Evolutionary conservation across 1,140 invertebrate genomes (phyloP).

Genomic region (Caenorhabditis brenneri): DNA sequence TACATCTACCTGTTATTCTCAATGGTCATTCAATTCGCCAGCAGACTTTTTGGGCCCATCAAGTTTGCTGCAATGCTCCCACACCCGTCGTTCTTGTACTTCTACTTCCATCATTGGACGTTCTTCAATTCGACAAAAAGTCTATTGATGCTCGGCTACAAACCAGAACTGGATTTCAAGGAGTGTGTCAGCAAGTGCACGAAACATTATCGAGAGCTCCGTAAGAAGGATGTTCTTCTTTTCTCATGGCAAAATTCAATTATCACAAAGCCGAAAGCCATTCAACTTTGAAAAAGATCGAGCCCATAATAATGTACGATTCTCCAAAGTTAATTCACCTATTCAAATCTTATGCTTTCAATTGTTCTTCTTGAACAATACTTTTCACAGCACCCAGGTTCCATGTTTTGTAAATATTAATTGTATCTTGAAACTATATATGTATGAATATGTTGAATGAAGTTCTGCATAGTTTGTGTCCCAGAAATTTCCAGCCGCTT

Average conservation of each 20-base stretch:
- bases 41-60: background rate
- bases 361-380: background rate
- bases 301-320: too few species aligned
- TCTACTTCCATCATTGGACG: constrained; percentile 24
- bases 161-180: background rate
- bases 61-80: background rate
- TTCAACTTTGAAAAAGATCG: too few species aligned
- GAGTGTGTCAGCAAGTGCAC: background rate
- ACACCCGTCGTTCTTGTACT: background rate
- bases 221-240: background rate
- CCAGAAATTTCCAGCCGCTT: too few species aligned
- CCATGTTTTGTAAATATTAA: background rate
- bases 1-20: background rate
- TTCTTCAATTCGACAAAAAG: constrained; percentile 25
- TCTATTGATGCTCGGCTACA: constrained; percentile 10
- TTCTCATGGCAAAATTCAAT: constrained; percentile 28
- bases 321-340: too few species aligned
- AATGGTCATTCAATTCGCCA: constrained; percentile 5
- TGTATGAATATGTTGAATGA: background rate
- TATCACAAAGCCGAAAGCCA: background rate
- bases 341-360: too few species aligned
- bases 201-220: constrained; percentile 5
- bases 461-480: too few species aligned
- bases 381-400: background rate
- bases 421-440: too few species aligned